Conservation (phyloP, 2,888 invertebrate genomes). For the Napeogenes sylphis region DNA sequence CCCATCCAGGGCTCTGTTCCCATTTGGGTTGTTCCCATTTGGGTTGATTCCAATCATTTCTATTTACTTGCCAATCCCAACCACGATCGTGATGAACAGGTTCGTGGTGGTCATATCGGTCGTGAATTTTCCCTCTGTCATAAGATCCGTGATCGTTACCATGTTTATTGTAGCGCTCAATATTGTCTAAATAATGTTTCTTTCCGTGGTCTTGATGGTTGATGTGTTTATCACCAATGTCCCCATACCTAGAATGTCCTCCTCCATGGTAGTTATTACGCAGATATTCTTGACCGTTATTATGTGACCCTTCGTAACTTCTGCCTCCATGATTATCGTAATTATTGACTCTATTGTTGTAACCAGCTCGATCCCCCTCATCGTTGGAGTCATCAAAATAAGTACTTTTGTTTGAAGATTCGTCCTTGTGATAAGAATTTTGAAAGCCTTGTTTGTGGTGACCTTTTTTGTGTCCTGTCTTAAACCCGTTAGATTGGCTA, state of each 20-base stretch:
- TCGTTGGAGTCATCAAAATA: constrained; percentile 81
- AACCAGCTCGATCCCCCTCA: constrained; percentile 67
- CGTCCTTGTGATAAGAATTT: constrained; percentile 84
- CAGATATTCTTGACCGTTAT: constrained; percentile 62
- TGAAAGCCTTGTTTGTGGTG: constrained; percentile 83
- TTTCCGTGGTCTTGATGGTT: constrained; percentile 65
- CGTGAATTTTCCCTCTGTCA: constrained; percentile 57
- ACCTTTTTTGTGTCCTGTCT: constrained; percentile 80
- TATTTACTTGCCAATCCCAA: constrained; percentile 55
- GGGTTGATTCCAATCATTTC: constrained; percentile 41
- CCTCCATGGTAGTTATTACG: constrained; percentile 62
- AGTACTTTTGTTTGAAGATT: constrained; percentile 82
- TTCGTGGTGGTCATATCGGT: constrained; percentile 52
- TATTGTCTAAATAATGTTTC: constrained; percentile 69
- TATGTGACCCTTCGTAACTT: constrained; percentile 63
- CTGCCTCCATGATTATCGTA: constrained; percentile 65
- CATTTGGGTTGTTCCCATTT: no score
- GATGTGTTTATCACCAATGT: constrained; percentile 60
- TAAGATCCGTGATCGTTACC: constrained; percentile 59
- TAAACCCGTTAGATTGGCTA: constrained; percentile 59
- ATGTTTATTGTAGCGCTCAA: constrained; percentile 62
- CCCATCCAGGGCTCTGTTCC: constrained; percentile 39
- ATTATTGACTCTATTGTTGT: constrained; percentile 61
- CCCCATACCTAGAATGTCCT: constrained; percentile 61
- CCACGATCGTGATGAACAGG: constrained; percentile 52